phyloP scores from a whole-genome alignment of 2,113 vertebrate species.

The Mustelus asterias region DNA sequence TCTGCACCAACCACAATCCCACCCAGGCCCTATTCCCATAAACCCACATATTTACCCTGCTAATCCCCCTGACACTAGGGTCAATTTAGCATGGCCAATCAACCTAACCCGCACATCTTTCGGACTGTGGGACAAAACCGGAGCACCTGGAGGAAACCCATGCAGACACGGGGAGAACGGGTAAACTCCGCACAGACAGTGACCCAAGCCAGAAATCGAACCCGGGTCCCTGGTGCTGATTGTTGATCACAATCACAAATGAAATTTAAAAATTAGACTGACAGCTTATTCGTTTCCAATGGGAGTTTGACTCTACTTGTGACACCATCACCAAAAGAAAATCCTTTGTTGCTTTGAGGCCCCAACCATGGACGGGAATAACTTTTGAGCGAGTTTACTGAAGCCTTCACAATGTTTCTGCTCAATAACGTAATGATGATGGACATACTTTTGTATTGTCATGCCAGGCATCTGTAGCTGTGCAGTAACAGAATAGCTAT shows the following conservation, averaged over 20 bases:
- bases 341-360: neutral
- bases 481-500: neutral
- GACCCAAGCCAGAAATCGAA: no score
- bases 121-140: no score
- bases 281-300: neutral
- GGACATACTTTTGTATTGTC: neutral
- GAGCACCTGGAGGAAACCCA: no score
- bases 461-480: neutral
- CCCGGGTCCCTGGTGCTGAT: no score
- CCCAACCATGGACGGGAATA: neutral
- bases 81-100: no score
- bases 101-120: no score
- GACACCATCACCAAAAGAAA: neutral
- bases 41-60: no score
- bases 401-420: neutral
- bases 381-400: neutral
- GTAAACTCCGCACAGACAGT: no score
- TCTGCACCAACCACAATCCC: no score
- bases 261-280: neutral
- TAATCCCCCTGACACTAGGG: no score
- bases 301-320: neutral
- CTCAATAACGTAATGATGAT: neutral
- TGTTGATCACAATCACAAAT: neutral
- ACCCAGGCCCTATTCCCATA: no score
- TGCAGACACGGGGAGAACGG: no score